Percentiles rank a stretch among this genome's conserved stretches.
Evolutionary conservation across 1,140 invertebrate species (phyloP).

Genomic region (Agrypnia vestita): DNA sequence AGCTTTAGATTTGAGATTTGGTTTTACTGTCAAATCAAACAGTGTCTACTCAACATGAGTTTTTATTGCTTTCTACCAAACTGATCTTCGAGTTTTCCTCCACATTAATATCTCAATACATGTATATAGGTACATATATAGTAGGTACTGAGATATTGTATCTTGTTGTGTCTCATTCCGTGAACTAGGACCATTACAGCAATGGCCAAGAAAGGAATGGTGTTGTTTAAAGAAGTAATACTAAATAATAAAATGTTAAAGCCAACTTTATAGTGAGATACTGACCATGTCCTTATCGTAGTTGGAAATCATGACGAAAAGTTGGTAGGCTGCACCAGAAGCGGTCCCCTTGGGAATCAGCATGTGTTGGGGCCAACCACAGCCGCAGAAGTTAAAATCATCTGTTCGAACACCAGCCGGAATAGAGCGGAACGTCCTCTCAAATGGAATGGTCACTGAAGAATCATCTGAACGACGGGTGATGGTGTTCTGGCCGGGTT

Average conservation of each 20-base stretch:
- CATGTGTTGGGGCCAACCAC: slow-evolving; percentile 91
- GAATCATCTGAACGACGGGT: slow-evolving; percentile 78
- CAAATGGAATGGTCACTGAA: slow-evolving; percentile 82
- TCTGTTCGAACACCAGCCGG: slow-evolving; percentile 62
- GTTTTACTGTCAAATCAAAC: too few species aligned
- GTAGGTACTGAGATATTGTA: too few species aligned
- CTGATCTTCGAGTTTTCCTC: too few species aligned
- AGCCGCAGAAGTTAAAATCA: slow-evolving; percentile 86
- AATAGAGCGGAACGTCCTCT: slow-evolving; percentile 81
- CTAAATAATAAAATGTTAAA: neutral
- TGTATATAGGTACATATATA: too few species aligned
- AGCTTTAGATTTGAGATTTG: too few species aligned
- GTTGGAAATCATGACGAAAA: slow-evolving; percentile 90
- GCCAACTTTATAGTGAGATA: neutral
- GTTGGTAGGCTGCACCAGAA: slow-evolving; percentile 79
- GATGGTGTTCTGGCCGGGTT: slow-evolving; percentile 78
- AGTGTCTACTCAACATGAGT: too few species aligned
- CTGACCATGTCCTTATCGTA: slow-evolving; percentile 80
- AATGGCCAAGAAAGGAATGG: too few species aligned
- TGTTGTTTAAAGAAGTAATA: too few species aligned
- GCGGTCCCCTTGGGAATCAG: slow-evolving; percentile 82
- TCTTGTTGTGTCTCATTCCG: too few species aligned
- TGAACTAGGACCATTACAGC: too few species aligned
- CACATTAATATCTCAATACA: too few species aligned
- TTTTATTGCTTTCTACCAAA: too few species aligned